Evolutionary conservation across 2,888 invertebrate genomes (phyloP).

Genomic region (Caenorhabditis imperialis): DNA sequence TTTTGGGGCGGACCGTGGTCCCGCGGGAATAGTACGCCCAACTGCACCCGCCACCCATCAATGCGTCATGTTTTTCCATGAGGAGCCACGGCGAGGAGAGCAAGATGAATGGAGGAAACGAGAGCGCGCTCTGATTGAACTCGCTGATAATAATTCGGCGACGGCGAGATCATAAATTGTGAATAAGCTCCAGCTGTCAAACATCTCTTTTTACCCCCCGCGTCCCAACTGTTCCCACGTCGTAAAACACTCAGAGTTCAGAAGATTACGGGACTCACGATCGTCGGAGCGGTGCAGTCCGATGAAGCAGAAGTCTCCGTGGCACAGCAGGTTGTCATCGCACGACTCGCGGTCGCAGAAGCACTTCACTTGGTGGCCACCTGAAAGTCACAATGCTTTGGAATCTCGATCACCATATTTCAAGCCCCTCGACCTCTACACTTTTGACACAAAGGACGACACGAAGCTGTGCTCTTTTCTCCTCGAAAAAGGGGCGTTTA

Average conservation of each 20-base stretch:
- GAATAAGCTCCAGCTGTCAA: slow-evolving; percentile 17
- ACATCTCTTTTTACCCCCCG: background rate
- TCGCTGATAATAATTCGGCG: slow-evolving; percentile 44
- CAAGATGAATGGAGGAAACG: slow-evolving; percentile 43
- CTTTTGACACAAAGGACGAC: slow-evolving; percentile 27
- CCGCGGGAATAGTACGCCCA: slow-evolving; percentile 42
- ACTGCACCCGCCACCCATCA: slow-evolving; percentile 45
- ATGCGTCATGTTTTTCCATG: slow-evolving; percentile 46
- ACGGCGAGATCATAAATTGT: slow-evolving; percentile 41
- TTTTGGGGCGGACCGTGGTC: slow-evolving; percentile 20
- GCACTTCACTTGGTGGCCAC: slow-evolving; percentile 65
- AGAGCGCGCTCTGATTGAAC: slow-evolving; percentile 41
- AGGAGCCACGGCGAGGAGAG: slow-evolving; percentile 27
- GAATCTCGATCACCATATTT: slow-evolving; percentile 32
- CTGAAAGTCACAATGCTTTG: slow-evolving; percentile 15
- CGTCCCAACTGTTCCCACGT: background rate
- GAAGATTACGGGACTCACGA: slow-evolving; percentile 36
- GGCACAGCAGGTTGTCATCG: slow-evolving; percentile 71
- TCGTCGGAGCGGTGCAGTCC: slow-evolving; percentile 62
- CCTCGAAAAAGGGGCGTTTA: slow-evolving; percentile 27
- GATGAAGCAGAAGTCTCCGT: slow-evolving; percentile 73
- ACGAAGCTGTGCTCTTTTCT: slow-evolving; percentile 14
- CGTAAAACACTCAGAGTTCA: background rate
- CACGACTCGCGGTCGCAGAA: slow-evolving; percentile 75
- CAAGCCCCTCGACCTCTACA: slow-evolving; percentile 38